Conservation (phyloP, 2,113 vertebrate genomes). For the Lagopus leucura region DNA sequence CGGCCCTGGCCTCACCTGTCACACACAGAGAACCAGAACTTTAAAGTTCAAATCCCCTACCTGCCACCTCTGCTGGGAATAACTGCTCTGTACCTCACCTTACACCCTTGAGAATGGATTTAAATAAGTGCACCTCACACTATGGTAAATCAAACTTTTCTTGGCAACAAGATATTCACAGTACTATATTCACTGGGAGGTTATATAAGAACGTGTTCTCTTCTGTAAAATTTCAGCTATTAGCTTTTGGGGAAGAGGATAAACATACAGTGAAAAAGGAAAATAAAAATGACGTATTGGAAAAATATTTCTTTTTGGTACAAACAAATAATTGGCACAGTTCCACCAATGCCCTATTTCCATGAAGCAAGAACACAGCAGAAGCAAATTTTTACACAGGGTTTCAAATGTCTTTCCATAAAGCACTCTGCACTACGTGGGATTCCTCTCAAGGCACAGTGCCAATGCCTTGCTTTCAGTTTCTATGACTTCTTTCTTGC, state of each 20-base stretch:
- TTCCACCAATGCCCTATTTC: neutral
- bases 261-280: neutral
- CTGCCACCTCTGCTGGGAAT: neutral
- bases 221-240: neutral
- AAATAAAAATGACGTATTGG: neutral
- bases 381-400: neutral
- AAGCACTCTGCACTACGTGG: neutral
- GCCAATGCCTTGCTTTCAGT: neutral
- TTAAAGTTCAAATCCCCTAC: neutral
- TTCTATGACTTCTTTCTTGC: neutral
- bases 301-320: neutral
- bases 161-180: neutral
- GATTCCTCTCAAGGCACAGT: neutral
- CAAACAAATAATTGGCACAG: neutral
- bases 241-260: neutral
- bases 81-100: neutral
- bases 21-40: neutral
- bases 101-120: neutral
- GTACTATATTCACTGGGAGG: rapidly evolving
- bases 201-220: neutral
- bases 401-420: neutral
- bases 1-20: neutral
- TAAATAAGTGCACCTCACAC: neutral
- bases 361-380: neutral
- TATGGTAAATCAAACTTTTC: neutral